Evolutionary conservation across 2,113 vertebrate species (phyloP).

Genomic region (Pomatostomus ruficeps): DNA sequence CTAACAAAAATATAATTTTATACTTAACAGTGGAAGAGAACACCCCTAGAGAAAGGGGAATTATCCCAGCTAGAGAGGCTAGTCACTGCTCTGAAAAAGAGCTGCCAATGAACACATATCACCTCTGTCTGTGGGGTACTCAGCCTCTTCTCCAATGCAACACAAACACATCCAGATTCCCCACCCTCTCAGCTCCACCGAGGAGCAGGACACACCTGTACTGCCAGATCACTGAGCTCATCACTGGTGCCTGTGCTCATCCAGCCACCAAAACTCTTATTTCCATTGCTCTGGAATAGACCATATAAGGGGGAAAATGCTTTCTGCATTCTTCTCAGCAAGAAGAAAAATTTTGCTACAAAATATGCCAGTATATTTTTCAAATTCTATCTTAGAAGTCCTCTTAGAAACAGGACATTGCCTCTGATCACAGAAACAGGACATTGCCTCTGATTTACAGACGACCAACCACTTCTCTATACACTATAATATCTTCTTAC

Average conservation of each 20-base stretch:
- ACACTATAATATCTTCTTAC: not conserved
- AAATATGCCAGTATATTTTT: not conserved
- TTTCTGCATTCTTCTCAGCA: not conserved
- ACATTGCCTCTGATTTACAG: not conserved
- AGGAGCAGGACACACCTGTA: not conserved
- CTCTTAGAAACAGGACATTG: not conserved
- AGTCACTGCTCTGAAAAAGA: not conserved
- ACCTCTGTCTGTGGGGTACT: not conserved
- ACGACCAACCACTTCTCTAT: not conserved
- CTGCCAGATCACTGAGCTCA: fast-evolving
- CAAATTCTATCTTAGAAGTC: not conserved
- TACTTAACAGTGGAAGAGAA: not conserved
- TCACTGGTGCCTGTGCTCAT: fast-evolving
- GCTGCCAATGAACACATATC: not conserved
- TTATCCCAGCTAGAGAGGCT: not conserved
- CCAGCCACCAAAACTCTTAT: not conserved
- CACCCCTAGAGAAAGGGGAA: not conserved
- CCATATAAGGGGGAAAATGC: not conserved
- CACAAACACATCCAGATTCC: not conserved
- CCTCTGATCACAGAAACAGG: not conserved
- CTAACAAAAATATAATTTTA: not conserved
- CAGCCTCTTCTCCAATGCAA: not conserved
- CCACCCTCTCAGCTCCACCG: fast-evolving
- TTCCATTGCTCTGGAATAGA: not conserved
- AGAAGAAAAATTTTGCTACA: not conserved